Evolutionary conservation across 1,140 invertebrate genomes (phyloP).

Genomic region (Drosophila rufa): DNA sequence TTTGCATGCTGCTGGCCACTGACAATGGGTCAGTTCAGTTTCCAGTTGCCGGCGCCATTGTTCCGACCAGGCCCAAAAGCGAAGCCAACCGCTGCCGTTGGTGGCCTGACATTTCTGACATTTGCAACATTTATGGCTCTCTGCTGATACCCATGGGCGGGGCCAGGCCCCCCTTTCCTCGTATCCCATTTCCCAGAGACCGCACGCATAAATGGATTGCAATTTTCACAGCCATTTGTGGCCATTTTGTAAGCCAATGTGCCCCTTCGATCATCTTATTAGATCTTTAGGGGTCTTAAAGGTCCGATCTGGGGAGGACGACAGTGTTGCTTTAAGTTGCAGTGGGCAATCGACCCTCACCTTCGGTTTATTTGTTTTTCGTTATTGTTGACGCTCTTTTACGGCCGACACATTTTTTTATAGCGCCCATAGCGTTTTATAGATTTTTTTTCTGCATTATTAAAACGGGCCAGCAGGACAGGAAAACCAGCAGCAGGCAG

Average conservation of each 20-base stretch:
- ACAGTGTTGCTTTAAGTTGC: conserved; percentile 9
- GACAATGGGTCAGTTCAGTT: conserved; percentile 46
- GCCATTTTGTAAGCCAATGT: conserved; percentile 46
- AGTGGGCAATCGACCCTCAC: conserved; percentile 12
- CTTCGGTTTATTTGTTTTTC: conserved; percentile 48
- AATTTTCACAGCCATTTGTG: conserved; percentile 62
- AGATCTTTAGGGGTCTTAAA: conserved; percentile 7
- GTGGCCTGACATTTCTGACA: conserved; percentile 79
- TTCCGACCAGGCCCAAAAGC: conserved; percentile 40
- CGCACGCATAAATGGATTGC: conserved; percentile 51
- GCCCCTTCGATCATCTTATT: conserved; percentile 34
- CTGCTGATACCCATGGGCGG: conserved; percentile 53
- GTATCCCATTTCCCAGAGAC: conserved; percentile 14
- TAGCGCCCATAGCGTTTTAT: conserved; percentile 69
- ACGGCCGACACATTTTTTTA: conserved; percentile 71
- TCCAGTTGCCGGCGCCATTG: conserved; percentile 40
- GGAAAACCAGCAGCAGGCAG: conserved; percentile 28
- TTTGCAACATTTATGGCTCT: conserved; percentile 78
- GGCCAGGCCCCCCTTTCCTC: conserved; percentile 15
- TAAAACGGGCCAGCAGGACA: conserved; percentile 45
- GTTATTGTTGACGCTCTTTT: conserved; percentile 48
- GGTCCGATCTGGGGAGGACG: background rate
- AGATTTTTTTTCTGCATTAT: conserved; percentile 63
- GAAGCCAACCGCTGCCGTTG: conserved; percentile 60
- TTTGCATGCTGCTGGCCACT: conserved; percentile 53